A percentile compares a stretch with the other conserved stretches of the same genome.
phyloP scores from a whole-genome alignment of 2,888 invertebrate genomes.

The Chymomyza fuscimana region DNA sequence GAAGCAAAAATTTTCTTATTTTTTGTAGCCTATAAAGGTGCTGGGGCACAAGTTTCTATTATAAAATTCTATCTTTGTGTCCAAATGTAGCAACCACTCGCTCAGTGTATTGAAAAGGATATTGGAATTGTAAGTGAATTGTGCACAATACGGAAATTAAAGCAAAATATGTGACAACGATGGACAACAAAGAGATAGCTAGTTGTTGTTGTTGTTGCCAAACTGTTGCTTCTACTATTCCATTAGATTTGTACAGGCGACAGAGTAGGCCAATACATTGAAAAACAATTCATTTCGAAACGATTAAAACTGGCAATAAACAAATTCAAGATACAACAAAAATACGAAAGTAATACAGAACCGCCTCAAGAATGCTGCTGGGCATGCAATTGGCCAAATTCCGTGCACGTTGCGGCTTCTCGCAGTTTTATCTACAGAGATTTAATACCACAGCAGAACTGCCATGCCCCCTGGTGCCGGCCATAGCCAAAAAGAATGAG shows the following conservation, averaged over 20 bases:
- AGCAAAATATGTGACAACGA: slow-evolving; percentile 51
- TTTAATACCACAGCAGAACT: slow-evolving; percentile 15
- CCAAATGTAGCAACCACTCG: not conserved
- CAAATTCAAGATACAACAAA: not conserved
- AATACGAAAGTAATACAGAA: not conserved
- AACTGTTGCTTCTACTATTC: not conserved
- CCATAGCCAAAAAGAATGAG: slow-evolving; percentile 13
- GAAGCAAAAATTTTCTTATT: too few relatives aligned
- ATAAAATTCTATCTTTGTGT: not conserved
- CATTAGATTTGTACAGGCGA: not conserved
- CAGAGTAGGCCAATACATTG: not conserved
- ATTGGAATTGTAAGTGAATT: slow-evolving; percentile 38
- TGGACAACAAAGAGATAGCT: not conserved
- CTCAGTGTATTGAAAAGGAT: slow-evolving; percentile 28
- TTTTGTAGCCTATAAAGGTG: too few relatives aligned
- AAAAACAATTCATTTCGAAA: not conserved
- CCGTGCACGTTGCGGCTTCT: not conserved
- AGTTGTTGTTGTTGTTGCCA: not conserved
- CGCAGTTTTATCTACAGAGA: not conserved
- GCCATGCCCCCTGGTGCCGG: slow-evolving; percentile 25
- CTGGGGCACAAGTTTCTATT: too few relatives aligned
- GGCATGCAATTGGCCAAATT: not conserved
- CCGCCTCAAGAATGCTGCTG: not conserved
- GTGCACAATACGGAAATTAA: slow-evolving; percentile 63
- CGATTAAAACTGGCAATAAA: not conserved